phyloP scores from a whole-genome alignment of 2,888 invertebrate genomes.

The Gandaritis pyraliata region DNA sequence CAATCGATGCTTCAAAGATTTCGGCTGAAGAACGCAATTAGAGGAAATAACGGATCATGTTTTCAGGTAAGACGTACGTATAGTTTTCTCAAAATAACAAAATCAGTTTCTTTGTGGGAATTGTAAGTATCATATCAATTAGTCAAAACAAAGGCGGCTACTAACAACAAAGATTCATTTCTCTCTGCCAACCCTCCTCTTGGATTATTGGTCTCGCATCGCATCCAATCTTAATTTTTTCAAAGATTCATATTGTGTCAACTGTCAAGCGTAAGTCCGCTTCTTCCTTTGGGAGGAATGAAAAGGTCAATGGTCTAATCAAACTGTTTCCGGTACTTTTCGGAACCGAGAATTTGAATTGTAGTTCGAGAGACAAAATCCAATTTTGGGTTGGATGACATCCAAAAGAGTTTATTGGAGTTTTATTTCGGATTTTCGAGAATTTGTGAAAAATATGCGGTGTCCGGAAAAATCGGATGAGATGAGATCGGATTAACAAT shows the following conservation, averaged over 20 bases:
- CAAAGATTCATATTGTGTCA: conserved; percentile 45
- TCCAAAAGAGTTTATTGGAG: conserved; percentile 31
- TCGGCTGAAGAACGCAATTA: background rate
- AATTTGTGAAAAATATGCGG: conserved; percentile 18
- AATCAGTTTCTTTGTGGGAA: background rate
- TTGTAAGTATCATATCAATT: conserved; percentile 3
- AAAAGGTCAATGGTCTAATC: conserved; percentile 51
- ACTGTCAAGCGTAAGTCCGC: conserved; percentile 40
- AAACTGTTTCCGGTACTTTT: conserved; percentile 34
- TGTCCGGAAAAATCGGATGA: conserved; percentile 11
- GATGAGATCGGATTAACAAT: conserved; percentile 13
- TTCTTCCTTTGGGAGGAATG: conserved; percentile 33
- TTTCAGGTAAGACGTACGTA: conserved; percentile 3
- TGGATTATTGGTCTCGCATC: conserved; percentile 34
- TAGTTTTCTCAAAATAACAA: conserved; percentile 1
- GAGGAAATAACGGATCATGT: conserved; percentile 1
- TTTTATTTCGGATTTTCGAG: conserved; percentile 15
- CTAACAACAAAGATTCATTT: conserved; percentile 13
- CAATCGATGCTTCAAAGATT: conserved; percentile 10
- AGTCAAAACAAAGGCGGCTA: conserved; percentile 6
- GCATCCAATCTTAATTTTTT: background rate
- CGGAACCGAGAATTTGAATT: conserved; percentile 25
- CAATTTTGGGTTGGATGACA: conserved; percentile 31
- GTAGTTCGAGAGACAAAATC: conserved; percentile 26
- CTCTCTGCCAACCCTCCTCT: conserved; percentile 31